Evolutionary conservation across 1,140 invertebrate species (phyloP), one percentile per base, ranked within the genome.

Genomic region (Euura lappo): DNA sequence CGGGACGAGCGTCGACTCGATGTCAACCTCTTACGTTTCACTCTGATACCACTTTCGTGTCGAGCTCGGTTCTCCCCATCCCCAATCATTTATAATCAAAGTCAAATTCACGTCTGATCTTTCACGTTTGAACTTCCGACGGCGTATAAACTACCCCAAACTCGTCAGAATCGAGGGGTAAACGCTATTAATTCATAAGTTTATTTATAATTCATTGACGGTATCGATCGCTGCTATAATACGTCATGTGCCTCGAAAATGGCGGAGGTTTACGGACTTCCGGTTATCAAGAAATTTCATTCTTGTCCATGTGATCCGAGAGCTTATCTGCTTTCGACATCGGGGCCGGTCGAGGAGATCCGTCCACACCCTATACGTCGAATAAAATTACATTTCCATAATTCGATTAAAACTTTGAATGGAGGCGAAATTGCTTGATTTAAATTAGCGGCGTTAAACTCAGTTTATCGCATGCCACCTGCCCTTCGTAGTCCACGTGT

Each of bases 381-480:
- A 60, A 60, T 60, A 60, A 60, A 60, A 60, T 60, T 60, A 60
- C 51, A 60, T 60, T 60, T 60, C 51, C 51, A 60, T 60, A 60
- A 60, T 60, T 60, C 51, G 51, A 60, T 60, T 60, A 60, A 60
- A 60, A 60, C 51, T 60, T 60, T 6, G 51, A 60, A 60, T 60
- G 51, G 51, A 60, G 51, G 5, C 51, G 51, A 60, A 60, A 60
- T 60, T 60, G 51, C 51, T 60, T 60, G 51, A 60, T 60, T 60
- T 5, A 60, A 60, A n/a, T 60, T 60, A 60, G 13, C 51, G 51
- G 8, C 51, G 51, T 60, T 60, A 60, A 60, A 60, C 6, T 60
- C 51, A 60, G 51, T 60, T 60, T 8, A 60, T 11, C 51, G 8
- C 51, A 11, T n/a, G 51, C 51, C 6, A n/a, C 51, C 13, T 60